Percentiles rank a stretch among this genome's conserved stretches.
Evolutionary conservation across 2,113 vertebrate genomes (phyloP).

Genomic region (Acanthisitta chloris): DNA sequence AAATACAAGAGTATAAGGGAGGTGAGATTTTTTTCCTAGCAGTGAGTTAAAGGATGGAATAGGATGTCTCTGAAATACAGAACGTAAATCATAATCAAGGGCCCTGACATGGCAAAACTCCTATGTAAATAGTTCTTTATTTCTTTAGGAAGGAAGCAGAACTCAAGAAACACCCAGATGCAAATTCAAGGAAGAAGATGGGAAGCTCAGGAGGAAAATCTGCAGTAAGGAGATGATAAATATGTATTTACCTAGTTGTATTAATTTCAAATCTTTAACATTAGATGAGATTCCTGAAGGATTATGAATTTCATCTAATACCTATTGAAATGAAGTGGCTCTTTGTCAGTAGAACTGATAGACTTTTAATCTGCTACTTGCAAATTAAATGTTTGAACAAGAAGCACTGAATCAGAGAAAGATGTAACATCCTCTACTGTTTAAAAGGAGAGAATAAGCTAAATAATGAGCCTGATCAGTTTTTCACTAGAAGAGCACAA

Average conservation of each 20-base stretch:
- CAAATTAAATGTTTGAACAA: neutral
- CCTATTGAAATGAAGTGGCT: neutral
- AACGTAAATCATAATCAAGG: neutral
- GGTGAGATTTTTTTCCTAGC: neutral
- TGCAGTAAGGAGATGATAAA: neutral
- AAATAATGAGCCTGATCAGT: neutral
- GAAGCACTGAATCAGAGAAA: neutral
- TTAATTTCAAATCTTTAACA: neutral
- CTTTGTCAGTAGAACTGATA: neutral
- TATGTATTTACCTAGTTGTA: neutral
- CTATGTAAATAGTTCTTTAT: neutral
- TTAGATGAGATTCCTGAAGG: neutral
- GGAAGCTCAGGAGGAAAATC: neutral
- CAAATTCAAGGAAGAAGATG: neutral
- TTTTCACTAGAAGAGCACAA: neutral
- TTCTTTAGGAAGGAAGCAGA: slow-evolving; percentile 31
- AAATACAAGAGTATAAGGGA: slow-evolving; percentile 21
- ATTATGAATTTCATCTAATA: neutral
- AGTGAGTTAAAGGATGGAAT: neutral
- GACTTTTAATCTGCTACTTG: neutral
- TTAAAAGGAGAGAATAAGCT: neutral
- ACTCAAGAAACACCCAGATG: neutral
- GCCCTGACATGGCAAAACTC: slow-evolving; percentile 18
- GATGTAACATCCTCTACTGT: neutral
- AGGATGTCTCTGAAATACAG: neutral